Evolutionary conservation across 2,888 invertebrate genomes (phyloP).

Genomic region (Eremobia ochroleuca): DNA sequence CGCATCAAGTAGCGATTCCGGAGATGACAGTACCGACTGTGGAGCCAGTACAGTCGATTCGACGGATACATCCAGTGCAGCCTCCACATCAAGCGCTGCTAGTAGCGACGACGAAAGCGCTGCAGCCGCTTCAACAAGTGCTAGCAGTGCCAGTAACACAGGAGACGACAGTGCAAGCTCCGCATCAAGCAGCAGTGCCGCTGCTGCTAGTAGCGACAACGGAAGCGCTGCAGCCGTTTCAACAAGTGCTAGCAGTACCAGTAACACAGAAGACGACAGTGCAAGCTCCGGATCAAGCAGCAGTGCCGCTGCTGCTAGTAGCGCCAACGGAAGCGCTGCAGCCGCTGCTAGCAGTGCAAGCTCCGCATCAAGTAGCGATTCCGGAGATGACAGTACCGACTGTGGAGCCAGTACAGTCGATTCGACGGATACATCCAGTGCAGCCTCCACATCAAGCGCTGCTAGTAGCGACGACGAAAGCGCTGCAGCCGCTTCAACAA

Average conservation of each 20-base stretch:
- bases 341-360: neutral
- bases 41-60: neutral
- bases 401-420: accelerated
- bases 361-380: accelerated
- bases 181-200: neutral
- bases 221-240: accelerated
- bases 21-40: neutral
- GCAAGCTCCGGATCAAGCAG: neutral
- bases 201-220: neutral
- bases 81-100: neutral
- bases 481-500: accelerated
- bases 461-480: neutral
- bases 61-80: neutral
- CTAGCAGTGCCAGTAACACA: neutral
- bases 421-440: neutral
- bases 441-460: neutral
- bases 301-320: neutral
- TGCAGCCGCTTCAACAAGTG: neutral
- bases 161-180: neutral
- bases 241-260: too few species aligned
- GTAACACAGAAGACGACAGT: too few species aligned
- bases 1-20: neutral
- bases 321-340: too few species aligned
- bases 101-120: neutral
- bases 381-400: neutral